Conservation (phyloP, 2,113 vertebrate species). For the Pangasianodon gigas region DNA sequence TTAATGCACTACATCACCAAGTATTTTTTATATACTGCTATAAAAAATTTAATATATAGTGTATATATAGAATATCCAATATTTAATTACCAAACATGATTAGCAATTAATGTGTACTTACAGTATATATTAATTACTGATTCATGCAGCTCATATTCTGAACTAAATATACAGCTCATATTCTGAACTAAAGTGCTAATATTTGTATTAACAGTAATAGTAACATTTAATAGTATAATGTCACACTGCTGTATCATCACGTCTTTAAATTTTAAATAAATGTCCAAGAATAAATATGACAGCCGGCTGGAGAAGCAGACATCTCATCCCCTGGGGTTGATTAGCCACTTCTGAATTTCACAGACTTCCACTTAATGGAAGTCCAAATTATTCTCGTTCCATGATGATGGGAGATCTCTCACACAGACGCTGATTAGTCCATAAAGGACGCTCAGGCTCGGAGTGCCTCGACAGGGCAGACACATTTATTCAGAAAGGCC, state of each 20-base stretch:
- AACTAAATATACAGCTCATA: neutral
- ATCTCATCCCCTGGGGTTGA: neutral
- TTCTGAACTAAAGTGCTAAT: neutral
- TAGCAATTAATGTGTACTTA: neutral
- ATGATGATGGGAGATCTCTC: neutral
- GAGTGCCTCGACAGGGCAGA: conserved; percentile 21
- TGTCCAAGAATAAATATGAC: neutral
- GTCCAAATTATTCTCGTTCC: neutral
- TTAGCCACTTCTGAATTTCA: conserved; percentile 26
- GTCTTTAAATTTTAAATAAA: neutral
- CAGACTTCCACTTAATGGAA: conserved; percentile 7
- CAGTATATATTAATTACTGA: neutral
- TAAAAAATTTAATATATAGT: too few species aligned
- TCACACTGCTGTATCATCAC: neutral
- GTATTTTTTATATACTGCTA: too few species aligned
- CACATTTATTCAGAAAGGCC: conserved; percentile 12
- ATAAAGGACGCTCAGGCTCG: conserved; percentile 6
- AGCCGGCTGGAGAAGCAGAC: neutral
- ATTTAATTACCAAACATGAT: neutral
- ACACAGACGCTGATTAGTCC: conserved; percentile 21
- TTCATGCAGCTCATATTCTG: neutral
- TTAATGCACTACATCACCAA: neutral
- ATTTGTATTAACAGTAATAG: neutral
- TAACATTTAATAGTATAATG: neutral
- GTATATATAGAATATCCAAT: neutral